A percentile compares a stretch with the other conserved stretches of the same genome.
phyloP scores from a whole-genome alignment of 37 sponge, comb jelly and placozoan species.

The Haliclona indistincta region DNA sequence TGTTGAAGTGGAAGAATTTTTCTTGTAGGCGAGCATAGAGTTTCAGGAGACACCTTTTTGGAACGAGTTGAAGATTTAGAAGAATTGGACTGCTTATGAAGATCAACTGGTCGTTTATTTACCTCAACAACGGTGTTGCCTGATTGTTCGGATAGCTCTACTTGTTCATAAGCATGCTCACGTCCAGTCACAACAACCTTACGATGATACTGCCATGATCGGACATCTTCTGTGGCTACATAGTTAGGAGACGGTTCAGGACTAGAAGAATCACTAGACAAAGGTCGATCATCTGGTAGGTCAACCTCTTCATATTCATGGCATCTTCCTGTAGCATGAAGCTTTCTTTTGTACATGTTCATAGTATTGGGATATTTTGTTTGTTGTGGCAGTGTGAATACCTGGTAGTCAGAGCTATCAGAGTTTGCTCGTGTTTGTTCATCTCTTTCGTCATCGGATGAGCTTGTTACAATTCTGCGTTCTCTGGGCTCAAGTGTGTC shows the following conservation, averaged over 20 bases:
- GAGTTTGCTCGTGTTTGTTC: neutral
- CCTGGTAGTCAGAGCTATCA: neutral
- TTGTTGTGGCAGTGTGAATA: neutral
- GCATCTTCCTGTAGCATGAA: neutral
- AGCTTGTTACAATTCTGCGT: neutral
- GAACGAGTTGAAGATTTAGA: no score
- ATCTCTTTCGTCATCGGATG: neutral
- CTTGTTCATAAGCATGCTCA: constrained; percentile 37
- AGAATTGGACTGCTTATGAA: no score
- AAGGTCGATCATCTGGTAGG: neutral
- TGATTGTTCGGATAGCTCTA: no score
- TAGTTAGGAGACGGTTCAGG: neutral
- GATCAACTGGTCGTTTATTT: no score
- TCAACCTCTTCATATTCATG: constrained; percentile 10
- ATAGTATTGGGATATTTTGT: neutral
- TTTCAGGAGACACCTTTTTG: no score
- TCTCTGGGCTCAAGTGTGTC: no score
- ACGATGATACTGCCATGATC: constrained; percentile 8
- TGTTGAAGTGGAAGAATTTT: no score
- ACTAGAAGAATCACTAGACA: neutral
- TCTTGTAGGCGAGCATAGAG: no score
- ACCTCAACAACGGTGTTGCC: no score
- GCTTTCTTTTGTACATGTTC: neutral
- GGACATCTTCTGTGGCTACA: neutral
- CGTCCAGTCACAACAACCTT: constrained; percentile 12